Base-by-base conservation (phyloP, 92 coral and sea anemone species). In the Epizoanthus stellaris region DNA sequence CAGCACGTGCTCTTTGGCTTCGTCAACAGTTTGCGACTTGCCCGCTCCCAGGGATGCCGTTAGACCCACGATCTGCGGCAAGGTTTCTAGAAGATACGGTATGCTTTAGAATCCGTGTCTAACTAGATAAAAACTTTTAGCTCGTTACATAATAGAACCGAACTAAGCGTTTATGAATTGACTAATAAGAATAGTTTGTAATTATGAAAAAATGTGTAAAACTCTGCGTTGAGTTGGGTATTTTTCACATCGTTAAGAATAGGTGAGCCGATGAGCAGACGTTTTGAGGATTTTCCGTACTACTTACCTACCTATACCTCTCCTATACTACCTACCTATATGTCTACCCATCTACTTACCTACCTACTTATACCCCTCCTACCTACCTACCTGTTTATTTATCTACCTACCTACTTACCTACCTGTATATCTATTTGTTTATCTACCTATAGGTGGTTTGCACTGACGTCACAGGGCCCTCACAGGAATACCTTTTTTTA, bases 11-110 rank as follows among this genome's bases (percentile, higher is more conserved):
- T 88, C 75, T 64, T 74, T 77, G 23, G 98, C 98, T 19, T 91
- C 92, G 3, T 77, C 91, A 15, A 61, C 56, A 70, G 89, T 91
- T 43, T 83, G 87, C 39, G 98, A 90, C 80, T 88, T 93, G 5
- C 98, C 98, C 42, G 93, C 93, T 49, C 98, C 98, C 59, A 93
- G 91, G 7, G 98, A 95, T 9, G 98, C 98, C 11, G 98, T 93
- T 15, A 95, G 88, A 16, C 98, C 98, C 40, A 95, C 77, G 77
- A 95, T 80, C 89, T 95, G 98, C 0, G 98, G 98, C 16, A 93
- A 90, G 23, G n/a, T 92, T 38, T 67, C 39, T 52, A 45, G 14
- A 16, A 49, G 75, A 20, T 20, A 47, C 59, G 47, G 19, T 25
- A 11, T 12, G 15, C 3, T 23, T 67, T 45, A 38, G n/a, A 23